phyloP scores from a whole-genome alignment of 1,140 invertebrate genomes.

The Camponotus pennsylvanicus region DNA sequence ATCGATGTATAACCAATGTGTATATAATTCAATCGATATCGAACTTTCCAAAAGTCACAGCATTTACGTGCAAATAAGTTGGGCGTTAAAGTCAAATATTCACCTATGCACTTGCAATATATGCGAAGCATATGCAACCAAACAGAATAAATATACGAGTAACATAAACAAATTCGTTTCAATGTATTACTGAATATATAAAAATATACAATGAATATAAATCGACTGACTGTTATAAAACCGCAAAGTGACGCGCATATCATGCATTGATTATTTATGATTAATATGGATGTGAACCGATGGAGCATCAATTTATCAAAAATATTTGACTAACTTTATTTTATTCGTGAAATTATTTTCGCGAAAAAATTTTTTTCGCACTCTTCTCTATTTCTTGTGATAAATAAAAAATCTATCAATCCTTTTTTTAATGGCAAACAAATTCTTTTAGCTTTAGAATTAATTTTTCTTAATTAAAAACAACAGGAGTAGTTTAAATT shows the following conservation, averaged over 20 bases:
- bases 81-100: constrained; percentile 44
- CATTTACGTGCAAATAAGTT: background rate
- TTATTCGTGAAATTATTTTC: constrained; percentile 7
- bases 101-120: constrained; percentile 21
- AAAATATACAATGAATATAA: constrained; percentile 45
- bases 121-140: constrained; percentile 2
- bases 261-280: constrained; percentile 32
- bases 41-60: background rate
- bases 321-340: constrained; percentile 15
- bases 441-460: background rate
- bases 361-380: background rate
- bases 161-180: constrained; percentile 30
- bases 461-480: background rate
- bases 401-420: background rate
- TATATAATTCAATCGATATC: background rate
- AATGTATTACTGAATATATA: background rate
- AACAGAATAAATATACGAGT: background rate
- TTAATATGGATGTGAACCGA: background rate
- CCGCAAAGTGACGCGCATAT: constrained; percentile 4
- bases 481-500: background rate
- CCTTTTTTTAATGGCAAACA: background rate
- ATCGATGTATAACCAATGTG: background rate
- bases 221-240: constrained; percentile 24
- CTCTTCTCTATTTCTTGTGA: background rate
- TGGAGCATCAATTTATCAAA: constrained; percentile 18